Evolutionary conservation across 1,140 invertebrate genomes (phyloP).

Genomic region (Brachionus manjavacas): DNA sequence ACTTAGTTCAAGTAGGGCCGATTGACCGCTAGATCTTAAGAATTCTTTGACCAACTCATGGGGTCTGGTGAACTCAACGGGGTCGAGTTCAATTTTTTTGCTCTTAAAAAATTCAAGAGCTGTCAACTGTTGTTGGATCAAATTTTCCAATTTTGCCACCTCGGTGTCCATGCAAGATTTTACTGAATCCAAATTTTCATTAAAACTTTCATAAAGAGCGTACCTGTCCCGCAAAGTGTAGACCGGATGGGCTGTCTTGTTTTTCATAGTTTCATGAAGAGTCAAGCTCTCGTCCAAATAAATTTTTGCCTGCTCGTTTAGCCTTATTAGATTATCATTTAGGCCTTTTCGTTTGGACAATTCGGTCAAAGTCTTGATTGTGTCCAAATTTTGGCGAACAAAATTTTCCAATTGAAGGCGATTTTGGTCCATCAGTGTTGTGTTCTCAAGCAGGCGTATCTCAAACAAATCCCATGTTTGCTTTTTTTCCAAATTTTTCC

Average conservation of each 20-base stretch:
- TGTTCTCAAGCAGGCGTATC: slow-evolving; percentile 18
- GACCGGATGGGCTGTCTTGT: background rate
- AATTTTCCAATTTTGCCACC: background rate
- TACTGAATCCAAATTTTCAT: background rate
- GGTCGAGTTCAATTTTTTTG: background rate
- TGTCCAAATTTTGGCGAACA: background rate
- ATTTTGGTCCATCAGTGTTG: background rate
- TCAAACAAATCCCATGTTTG: background rate
- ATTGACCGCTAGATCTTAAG: background rate
- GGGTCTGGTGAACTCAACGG: background rate
- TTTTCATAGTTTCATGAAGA: background rate
- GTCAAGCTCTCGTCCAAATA: slow-evolving; percentile 14
- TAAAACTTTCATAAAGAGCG: background rate
- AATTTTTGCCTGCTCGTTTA: slow-evolving; percentile 21
- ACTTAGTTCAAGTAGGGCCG: background rate
- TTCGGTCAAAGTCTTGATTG: background rate
- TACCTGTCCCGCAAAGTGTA: slow-evolving; percentile 10
- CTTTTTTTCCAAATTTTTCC: slow-evolving; percentile 34
- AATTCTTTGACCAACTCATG: background rate
- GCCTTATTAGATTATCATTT: background rate
- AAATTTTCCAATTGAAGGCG: background rate
- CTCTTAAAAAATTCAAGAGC: background rate
- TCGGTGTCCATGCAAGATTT: background rate
- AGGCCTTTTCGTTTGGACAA: background rate
- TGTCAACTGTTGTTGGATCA: background rate